phyloP scores from a whole-genome alignment of 53 echinoderm and acorn worm species.

The Crossaster papposus region DNA sequence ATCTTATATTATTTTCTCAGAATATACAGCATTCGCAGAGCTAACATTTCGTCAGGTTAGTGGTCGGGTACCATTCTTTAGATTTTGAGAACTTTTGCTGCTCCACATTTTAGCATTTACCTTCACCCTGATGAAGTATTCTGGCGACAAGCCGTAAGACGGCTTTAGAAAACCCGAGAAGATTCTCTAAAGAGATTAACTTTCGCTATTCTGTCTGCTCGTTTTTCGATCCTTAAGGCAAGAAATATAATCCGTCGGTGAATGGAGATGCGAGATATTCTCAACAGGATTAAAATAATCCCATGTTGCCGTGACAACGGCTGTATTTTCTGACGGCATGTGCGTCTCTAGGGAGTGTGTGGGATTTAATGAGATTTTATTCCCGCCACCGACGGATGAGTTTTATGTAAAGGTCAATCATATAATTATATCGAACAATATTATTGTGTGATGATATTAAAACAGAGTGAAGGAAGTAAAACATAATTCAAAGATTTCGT shows the following conservation, averaged over 20 bases:
- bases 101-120: too few relatives aligned
- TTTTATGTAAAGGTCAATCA: neutral
- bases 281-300: slow-evolving; percentile 56
- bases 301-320: slow-evolving; percentile 56
- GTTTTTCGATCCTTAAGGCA: slow-evolving; percentile 1
- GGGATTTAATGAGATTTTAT: slow-evolving; percentile 37
- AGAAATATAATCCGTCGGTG: slow-evolving; percentile 31
- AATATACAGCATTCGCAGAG: too few relatives aligned
- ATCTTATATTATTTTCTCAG: too few relatives aligned
- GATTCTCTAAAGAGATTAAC: slow-evolving; percentile 24
- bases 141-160: neutral
- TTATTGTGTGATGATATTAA: too few relatives aligned
- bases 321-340: slow-evolving; percentile 36
- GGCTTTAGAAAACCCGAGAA: neutral
- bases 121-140: neutral
- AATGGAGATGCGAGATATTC: neutral
- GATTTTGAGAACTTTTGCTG: too few relatives aligned
- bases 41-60: too few relatives aligned
- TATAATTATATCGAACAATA: neutral
- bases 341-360: slow-evolving; percentile 16
- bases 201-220: neutral
- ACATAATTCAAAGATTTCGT: too few relatives aligned
- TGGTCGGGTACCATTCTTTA: too few relatives aligned
- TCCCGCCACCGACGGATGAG: neutral
- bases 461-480: too few relatives aligned